A percentile compares a stretch with the other conserved stretches of the same genome.
Evolutionary conservation across 2,113 vertebrate species (phyloP).

Genomic region (Ochotona curzoniae): DNA sequence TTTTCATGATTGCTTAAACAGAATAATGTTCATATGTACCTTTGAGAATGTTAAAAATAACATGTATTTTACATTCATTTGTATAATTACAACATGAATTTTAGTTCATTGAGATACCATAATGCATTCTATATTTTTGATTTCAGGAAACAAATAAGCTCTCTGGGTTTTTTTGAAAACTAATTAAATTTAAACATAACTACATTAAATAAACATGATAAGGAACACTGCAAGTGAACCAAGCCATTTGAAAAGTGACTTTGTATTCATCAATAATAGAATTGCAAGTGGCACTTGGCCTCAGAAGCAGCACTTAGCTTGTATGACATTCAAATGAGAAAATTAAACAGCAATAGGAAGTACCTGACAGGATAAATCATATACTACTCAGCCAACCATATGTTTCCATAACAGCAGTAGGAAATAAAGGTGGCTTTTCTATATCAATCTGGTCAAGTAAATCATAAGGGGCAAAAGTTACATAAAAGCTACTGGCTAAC

Average conservation of each 20-base stretch:
- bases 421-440: constrained; percentile 6
- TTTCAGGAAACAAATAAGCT: constrained; percentile 26
- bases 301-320: not conserved
- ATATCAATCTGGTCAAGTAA: constrained; percentile 4
- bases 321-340: constrained; percentile 40
- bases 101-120: constrained; percentile 50
- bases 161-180: not conserved
- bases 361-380: constrained; percentile 44
- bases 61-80: constrained; percentile 58
- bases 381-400: not conserved
- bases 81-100: constrained; percentile 59
- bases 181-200: constrained; percentile 61
- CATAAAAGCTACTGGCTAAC: not conserved
- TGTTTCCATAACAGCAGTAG: constrained; percentile 48
- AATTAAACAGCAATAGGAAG: constrained; percentile 42
- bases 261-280: constrained; percentile 1
- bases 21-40: not conserved
- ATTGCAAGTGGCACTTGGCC: not conserved
- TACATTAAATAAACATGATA: constrained; percentile 62
- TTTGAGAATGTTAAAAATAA: constrained; percentile 40
- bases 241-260: constrained; percentile 35
- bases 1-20: constrained; percentile 7
- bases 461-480: constrained; percentile 30
- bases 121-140: constrained; percentile 27
- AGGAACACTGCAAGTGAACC: not conserved